Conservation (phyloP, 2,797 vertebrate genomes). For the Danio jaintianensis region DNA sequence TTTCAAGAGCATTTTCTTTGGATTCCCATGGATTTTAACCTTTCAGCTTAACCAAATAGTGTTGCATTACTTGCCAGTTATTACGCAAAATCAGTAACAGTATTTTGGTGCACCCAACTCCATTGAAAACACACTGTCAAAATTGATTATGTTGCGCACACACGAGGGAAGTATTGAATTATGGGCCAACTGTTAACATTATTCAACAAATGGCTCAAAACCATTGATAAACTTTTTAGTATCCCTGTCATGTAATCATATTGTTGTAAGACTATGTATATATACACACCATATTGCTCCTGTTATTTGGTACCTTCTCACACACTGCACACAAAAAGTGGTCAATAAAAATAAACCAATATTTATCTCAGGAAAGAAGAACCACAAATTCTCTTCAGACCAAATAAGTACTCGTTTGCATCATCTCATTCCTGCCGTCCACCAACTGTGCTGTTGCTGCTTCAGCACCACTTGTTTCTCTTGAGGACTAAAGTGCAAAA, state of each 20-base stretch:
- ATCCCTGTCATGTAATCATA: neutral
- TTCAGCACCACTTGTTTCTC: slow-evolving; percentile 82
- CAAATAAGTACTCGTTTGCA: neutral
- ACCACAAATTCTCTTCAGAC: neutral
- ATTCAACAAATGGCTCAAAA: neutral
- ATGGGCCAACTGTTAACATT: neutral
- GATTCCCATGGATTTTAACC: slow-evolving; percentile 1
- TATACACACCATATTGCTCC: neutral
- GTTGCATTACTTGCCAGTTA: neutral
- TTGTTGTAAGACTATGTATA: neutral
- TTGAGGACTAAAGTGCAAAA: slow-evolving; percentile 94
- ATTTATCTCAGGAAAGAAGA: slow-evolving; percentile 15
- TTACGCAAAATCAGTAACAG: neutral
- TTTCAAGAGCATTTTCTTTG: slow-evolving; percentile 29
- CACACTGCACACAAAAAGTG: slow-evolving; percentile 10
- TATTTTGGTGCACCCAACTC: slow-evolving; percentile 1
- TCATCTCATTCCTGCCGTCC: slow-evolving; percentile 76
- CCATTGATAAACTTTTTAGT: slow-evolving; percentile 10
- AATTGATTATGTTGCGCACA: neutral
- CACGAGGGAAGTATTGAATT: neutral
- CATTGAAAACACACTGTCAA: slow-evolving; percentile 11
- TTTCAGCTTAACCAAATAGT: slow-evolving; percentile 1
- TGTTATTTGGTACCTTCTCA: slow-evolving; percentile 16
- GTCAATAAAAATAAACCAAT: neutral
- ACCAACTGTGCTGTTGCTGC: slow-evolving; percentile 80